These are phyloP conservation scores for Sparidentex hasta DNA, from an alignment of 2,797 vertebrate species.

Conservation along the genomic window DNA sequence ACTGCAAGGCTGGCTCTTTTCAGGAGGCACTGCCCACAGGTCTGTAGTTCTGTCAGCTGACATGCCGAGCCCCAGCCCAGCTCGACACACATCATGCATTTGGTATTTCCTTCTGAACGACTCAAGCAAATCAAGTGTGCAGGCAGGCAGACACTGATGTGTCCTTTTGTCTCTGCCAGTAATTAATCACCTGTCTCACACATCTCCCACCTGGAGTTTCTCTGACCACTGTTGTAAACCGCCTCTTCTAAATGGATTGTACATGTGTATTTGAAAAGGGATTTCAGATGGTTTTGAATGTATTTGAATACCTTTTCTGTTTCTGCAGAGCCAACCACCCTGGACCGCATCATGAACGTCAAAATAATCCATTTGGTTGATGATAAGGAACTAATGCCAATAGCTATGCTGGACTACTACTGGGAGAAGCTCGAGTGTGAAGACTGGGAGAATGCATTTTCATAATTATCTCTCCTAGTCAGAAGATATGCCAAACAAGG, in stretches of 20 bases:
- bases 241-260: not conserved
- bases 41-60: constrained; percentile 38
- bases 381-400: constrained; percentile 88
- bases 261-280: not conserved
- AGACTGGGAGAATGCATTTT: constrained; percentile 28
- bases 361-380: constrained; percentile 78
- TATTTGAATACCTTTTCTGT: constrained; percentile 7
- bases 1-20: not conserved
- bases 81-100: constrained; percentile 15
- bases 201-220: constrained; percentile 31
- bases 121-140: constrained; percentile 8
- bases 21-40: constrained; percentile 37
- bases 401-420: constrained; percentile 83
- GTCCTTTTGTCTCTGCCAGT: constrained; percentile 28
- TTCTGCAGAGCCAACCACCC: constrained; percentile 50
- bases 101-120: constrained; percentile 10
- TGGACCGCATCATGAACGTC: constrained; percentile 81
- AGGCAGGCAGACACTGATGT: constrained; percentile 14
- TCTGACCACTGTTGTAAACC: constrained; percentile 1
- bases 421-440: constrained; percentile 85
- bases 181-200: constrained; percentile 19
- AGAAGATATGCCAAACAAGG: too few species aligned
- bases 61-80: not conserved
- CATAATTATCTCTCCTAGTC: not conserved
- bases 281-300: not conserved